Evolutionary conservation across 2,797 vertebrate genomes (phyloP).

Genomic region (Sylvilagus floridanus): DNA sequence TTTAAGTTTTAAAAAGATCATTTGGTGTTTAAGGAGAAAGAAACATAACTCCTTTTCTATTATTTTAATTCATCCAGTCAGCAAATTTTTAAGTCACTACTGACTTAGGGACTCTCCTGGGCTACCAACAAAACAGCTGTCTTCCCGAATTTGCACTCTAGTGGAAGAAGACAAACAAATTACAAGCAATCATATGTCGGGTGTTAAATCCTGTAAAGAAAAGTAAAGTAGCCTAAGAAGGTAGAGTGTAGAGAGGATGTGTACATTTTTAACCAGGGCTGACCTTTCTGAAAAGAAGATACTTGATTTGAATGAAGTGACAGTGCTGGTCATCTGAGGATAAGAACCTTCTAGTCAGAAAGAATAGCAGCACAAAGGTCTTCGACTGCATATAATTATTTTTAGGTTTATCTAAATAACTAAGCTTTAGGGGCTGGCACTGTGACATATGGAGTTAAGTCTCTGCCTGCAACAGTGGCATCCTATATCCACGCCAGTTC

Average conservation of each 20-base stretch:
- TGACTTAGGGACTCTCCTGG: not conserved
- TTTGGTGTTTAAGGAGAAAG: not conserved
- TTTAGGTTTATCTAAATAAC: not conserved
- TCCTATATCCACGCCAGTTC: too few relatives aligned
- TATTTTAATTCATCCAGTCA: not conserved
- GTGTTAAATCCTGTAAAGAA: not conserved
- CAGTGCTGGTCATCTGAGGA: not conserved
- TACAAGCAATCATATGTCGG: not conserved
- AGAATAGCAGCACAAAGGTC: not conserved
- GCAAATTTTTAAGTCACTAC: not conserved
- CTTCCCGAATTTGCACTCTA: not conserved
- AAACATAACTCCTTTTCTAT: not conserved
- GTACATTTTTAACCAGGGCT: not conserved
- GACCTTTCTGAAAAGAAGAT: not conserved
- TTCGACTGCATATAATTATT: not conserved
- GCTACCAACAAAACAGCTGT: not conserved
- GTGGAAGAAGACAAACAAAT: not conserved
- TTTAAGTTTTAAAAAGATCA: not conserved
- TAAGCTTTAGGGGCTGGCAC: not conserved
- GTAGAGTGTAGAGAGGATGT: not conserved
- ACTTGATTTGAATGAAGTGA: not conserved
- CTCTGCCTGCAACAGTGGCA: too few relatives aligned
- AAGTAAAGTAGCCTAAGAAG: not conserved
- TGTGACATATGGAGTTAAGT: too few relatives aligned
- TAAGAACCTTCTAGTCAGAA: not conserved